A percentile compares a stretch with the other conserved stretches of the same genome.
Evolutionary conservation across 92 coral and sea anemone species (phyloP).

Genomic region (Galaxea fascicularis): DNA sequence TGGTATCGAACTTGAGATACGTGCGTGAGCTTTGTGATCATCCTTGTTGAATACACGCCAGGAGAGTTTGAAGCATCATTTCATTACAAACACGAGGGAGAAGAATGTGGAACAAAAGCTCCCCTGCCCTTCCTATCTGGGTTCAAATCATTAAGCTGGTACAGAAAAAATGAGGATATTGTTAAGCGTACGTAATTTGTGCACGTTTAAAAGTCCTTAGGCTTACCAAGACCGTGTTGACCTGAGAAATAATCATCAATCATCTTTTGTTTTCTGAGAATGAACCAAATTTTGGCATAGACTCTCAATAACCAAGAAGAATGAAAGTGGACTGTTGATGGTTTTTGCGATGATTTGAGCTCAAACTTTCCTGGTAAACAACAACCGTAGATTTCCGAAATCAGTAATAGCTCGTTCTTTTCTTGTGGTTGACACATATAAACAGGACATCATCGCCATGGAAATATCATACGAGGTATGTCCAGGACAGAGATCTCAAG

Average conservation of each 20-base stretch:
- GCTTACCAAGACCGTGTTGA: too few species aligned
- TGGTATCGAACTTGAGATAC: neutral
- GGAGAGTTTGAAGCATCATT: neutral
- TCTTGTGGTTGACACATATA: constrained; percentile 46
- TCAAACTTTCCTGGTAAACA: constrained; percentile 6
- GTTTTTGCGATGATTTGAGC: constrained; percentile 13
- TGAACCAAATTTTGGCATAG: too few species aligned
- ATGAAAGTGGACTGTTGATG: neutral
- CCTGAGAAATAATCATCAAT: too few species aligned
- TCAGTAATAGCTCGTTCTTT: constrained; percentile 43
- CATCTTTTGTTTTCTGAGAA: too few species aligned
- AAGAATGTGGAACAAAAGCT: neutral
- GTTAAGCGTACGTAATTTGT: too few species aligned
- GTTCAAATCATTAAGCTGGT: too few species aligned
- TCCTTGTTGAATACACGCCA: constrained; percentile 4
- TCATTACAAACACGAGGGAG: constrained; percentile 19
- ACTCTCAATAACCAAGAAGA: too few species aligned
- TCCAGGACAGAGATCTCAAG: constrained; percentile 78
- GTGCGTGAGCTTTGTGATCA: neutral
- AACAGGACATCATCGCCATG: constrained; percentile 67
- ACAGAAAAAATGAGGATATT: too few species aligned
- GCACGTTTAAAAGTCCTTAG: too few species aligned
- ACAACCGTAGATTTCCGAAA: constrained; percentile 5
- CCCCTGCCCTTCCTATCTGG: too few species aligned
- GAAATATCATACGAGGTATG: constrained; percentile 75